Percentiles rank a stretch among this genome's conserved stretches.
These are phyloP conservation scores for Trachelus stipa DNA, from an alignment of 2,888 invertebrate genomes.

Conservation along the genomic window DNA sequence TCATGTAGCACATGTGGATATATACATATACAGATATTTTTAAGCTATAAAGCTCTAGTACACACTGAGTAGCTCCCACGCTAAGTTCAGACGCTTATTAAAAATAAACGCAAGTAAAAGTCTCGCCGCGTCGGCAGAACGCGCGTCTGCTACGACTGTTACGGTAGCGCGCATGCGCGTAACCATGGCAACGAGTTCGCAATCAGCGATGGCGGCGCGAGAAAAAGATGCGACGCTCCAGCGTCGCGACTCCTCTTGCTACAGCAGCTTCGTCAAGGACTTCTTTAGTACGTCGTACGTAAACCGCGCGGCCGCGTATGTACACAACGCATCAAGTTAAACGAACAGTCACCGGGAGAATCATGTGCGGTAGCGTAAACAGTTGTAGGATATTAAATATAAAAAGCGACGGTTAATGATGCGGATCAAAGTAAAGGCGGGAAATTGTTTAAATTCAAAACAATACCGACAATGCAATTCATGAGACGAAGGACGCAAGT, in stretches of 20 bases:
- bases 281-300: not conserved
- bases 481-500: not conserved
- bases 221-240: not conserved
- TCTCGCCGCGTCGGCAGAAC: not conserved
- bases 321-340: not conserved
- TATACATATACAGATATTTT: too few species aligned
- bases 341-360: slow-evolving; percentile 1
- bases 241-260: not conserved
- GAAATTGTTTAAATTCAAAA: not conserved
- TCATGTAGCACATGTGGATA: not conserved
- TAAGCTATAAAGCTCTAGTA: not conserved
- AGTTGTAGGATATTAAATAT: not conserved
- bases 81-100: not conserved
- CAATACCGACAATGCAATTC: not conserved
- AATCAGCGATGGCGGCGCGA: slow-evolving; percentile 2
- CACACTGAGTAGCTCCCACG: not conserved
- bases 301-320: not conserved
- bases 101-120: not conserved
- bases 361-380: slow-evolving; percentile 8
- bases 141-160: not conserved
- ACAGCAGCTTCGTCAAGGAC: not conserved
- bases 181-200: not conserved
- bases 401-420: not conserved
- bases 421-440: not conserved
- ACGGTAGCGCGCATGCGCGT: not conserved